These are phyloP conservation scores for Ancistrus triradiatus DNA, from an alignment of 2,113 vertebrate genomes.

Conservation along the genomic window DNA sequence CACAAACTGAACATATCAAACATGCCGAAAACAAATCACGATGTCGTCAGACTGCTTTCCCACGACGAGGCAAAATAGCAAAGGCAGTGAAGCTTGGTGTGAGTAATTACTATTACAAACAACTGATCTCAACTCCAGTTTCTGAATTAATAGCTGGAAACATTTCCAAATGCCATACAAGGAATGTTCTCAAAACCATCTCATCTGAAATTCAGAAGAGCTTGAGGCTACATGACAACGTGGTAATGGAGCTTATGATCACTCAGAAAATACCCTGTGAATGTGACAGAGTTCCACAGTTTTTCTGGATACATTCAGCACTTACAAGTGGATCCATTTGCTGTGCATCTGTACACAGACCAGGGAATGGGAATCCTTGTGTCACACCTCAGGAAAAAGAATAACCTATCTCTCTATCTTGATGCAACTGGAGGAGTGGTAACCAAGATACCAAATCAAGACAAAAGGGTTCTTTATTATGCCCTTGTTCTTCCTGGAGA, in stretches of 20 bases:
- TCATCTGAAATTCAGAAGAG: neutral
- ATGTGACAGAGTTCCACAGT: neutral
- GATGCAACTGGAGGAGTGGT: neutral
- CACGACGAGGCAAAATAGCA: neutral
- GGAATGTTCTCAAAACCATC: neutral
- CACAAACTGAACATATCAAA: neutral
- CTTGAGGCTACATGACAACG: neutral
- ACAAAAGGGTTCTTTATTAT: neutral
- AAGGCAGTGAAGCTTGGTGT: neutral
- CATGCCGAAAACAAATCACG: neutral
- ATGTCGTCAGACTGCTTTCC: neutral
- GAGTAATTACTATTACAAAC: neutral
- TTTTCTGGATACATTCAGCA: conserved; percentile 3
- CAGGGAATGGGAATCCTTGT: conserved; percentile 4
- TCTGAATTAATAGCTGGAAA: conserved; percentile 3
- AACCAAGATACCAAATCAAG: conserved; percentile 2
- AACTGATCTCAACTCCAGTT: neutral
- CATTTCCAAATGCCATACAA: neutral
- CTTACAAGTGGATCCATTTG: conserved; percentile 8
- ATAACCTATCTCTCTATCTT: neutral
- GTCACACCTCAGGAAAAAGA: neutral
- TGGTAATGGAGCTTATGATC: neutral
- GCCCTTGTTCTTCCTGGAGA: neutral
- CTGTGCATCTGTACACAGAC: conserved; percentile 1
- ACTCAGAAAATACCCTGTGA: conserved; percentile 1